Evolutionary conservation across 2,888 invertebrate species (phyloP).

Genomic region (Microctonus hyperodae): DNA sequence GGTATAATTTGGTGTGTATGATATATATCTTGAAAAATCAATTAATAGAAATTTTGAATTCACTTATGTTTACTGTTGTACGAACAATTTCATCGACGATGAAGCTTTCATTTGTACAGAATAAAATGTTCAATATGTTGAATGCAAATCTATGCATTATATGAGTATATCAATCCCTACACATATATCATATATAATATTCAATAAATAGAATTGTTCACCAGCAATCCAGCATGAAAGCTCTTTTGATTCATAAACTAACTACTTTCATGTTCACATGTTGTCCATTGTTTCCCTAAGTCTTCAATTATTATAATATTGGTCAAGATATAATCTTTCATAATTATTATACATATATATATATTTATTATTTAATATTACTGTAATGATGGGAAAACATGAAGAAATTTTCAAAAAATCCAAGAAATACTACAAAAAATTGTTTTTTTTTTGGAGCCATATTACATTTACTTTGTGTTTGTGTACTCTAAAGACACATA

Average conservation of each 20-base stretch:
- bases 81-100: conserved; percentile 16
- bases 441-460: too few relatives aligned
- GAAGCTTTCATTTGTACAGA: conserved; percentile 23
- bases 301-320: conserved; percentile 34
- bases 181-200: conserved; percentile 6
- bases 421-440: not conserved
- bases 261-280: conserved; percentile 33
- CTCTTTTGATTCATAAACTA: conserved; percentile 30
- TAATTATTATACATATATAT: conserved; percentile 28
- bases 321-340: conserved; percentile 38
- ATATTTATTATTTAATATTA: not conserved
- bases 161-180: conserved; percentile 17
- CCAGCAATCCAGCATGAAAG: conserved; percentile 35
- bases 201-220: not conserved
- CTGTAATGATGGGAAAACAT: not conserved
- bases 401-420: not conserved
- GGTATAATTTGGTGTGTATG: not conserved
- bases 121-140: conserved; percentile 17
- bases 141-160: conserved; percentile 31
- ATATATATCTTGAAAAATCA: too few relatives aligned
- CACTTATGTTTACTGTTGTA: not conserved
- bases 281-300: not conserved
- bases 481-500: too few relatives aligned
- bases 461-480: too few relatives aligned
- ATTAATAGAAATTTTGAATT: conserved; percentile 12